Percentiles rank a stretch among this genome's conserved stretches.
Conservation (phyloP, 2,797 vertebrate genomes). For the Sebastes iracundus region DNA sequence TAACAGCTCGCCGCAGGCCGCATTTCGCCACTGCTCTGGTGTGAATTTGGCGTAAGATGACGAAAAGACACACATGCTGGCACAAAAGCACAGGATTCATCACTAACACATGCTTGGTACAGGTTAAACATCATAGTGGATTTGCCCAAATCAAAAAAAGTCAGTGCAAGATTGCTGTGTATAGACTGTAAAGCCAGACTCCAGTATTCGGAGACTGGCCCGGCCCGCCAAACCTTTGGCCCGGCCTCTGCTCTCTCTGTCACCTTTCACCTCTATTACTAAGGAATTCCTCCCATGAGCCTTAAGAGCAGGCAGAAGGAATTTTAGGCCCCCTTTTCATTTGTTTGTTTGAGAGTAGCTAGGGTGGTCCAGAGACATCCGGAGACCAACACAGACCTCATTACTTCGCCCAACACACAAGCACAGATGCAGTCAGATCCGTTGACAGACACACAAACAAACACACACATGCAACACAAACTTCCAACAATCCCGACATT, state of each 20-base stretch:
- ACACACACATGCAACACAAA: slow-evolving; percentile 6
- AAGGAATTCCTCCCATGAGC: slow-evolving; percentile 86
- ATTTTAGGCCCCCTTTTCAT: slow-evolving; percentile 86
- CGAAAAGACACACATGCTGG: background rate
- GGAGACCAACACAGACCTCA: slow-evolving; percentile 70
- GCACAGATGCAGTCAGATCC: slow-evolving; percentile 5
- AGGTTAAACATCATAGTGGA: background rate
- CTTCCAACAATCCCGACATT: background rate
- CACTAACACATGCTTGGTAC: background rate
- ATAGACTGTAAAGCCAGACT: slow-evolving; percentile 41
- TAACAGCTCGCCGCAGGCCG: no score
- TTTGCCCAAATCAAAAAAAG: slow-evolving; percentile 1
- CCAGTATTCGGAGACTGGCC: slow-evolving; percentile 45
- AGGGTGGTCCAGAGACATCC: slow-evolving; percentile 86
- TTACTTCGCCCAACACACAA: slow-evolving; percentile 56
- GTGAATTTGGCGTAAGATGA: background rate
- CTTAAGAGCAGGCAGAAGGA: slow-evolving; percentile 82
- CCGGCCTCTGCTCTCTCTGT: slow-evolving; percentile 67
- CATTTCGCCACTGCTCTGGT: no score
- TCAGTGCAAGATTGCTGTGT: background rate
- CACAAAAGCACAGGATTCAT: background rate
- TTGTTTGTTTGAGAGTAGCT: slow-evolving; percentile 87
- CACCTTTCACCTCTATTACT: slow-evolving; percentile 89
- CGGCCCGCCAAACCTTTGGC: slow-evolving; percentile 66
- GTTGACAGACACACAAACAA: background rate